Conservation (phyloP, 2,113 vertebrate genomes). For the Spheniscus mendiculus region DNA sequence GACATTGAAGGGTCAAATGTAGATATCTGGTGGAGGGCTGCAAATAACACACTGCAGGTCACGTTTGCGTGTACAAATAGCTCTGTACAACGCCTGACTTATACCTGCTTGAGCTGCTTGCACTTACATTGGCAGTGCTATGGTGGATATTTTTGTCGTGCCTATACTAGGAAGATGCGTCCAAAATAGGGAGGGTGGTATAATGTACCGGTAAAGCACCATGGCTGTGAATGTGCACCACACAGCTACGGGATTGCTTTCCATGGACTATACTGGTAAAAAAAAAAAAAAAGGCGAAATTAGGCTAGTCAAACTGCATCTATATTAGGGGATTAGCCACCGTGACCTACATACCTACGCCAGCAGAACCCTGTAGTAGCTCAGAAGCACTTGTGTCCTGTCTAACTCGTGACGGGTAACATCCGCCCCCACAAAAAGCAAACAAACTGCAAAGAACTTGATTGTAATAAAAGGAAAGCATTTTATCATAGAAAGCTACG, state of each 20-base stretch:
- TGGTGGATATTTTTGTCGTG: neutral
- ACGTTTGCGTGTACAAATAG: slow-evolving; percentile 34
- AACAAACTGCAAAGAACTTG: neutral
- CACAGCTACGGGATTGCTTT: neutral
- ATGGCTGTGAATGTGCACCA: neutral
- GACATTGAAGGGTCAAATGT: slow-evolving; percentile 64
- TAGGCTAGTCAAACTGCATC: neutral
- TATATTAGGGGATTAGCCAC: neutral
- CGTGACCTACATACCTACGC: neutral
- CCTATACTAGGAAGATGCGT: neutral
- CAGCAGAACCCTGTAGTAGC: slow-evolving; percentile 30
- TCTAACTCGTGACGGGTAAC: neutral
- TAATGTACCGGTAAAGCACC: fast-evolving
- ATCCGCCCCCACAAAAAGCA: neutral
- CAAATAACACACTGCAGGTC: slow-evolving; percentile 28
- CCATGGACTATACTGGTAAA: neutral
- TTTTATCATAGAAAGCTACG: neutral
- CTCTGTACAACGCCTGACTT: neutral
- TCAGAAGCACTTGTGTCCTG: slow-evolving; percentile 19
- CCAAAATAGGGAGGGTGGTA: neutral
- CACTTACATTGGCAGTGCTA: neutral
- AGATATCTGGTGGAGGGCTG: slow-evolving; percentile 43
- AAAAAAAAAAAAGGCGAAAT: neutral
- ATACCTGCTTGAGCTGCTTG: neutral
- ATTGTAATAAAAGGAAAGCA: neutral